phyloP scores from a whole-genome alignment of 2,888 invertebrate genomes.

The Criorhina ranunculi region DNA sequence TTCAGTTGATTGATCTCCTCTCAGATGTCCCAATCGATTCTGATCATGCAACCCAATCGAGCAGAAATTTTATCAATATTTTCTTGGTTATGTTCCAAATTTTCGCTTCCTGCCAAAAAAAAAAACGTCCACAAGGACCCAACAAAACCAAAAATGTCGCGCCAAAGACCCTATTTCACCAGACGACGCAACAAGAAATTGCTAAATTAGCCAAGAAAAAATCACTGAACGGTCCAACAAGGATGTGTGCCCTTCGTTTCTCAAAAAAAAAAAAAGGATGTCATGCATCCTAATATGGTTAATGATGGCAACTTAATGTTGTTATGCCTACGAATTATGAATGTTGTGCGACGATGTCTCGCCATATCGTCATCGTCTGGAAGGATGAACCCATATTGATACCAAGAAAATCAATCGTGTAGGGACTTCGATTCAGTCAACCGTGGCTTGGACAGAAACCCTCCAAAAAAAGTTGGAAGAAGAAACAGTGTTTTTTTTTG shows the following conservation, averaged over 20 bases:
- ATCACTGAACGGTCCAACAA: conserved; percentile 66
- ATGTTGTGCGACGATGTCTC: conserved; percentile 71
- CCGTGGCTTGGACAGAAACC: not conserved
- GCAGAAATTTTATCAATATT: conserved; percentile 40
- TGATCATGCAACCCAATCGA: conserved; percentile 38
- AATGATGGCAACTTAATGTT: conserved; percentile 41
- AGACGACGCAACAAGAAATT: conserved; percentile 60
- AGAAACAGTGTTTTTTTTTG: not conserved
- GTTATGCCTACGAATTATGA: conserved; percentile 72
- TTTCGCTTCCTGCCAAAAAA: no score
- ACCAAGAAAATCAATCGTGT: conserved; percentile 56
- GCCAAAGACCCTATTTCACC: conserved; percentile 26
- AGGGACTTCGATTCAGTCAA: conserved; percentile 37
- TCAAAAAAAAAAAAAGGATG: no score
- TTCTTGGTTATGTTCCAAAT: conserved; percentile 34
- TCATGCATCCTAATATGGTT: not conserved
- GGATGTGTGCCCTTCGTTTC: no score
- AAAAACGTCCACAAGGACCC: not conserved
- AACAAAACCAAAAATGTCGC: conserved; percentile 51
- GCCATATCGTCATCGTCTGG: conserved; percentile 48
- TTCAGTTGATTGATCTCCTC: conserved; percentile 54
- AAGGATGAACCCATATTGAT: conserved; percentile 60
- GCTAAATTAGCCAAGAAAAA: conserved; percentile 73
- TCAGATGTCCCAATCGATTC: conserved; percentile 25
- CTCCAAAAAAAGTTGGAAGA: not conserved